Evolutionary conservation across 2,888 invertebrate species (phyloP).

Genomic region (Lithophane ornitopus): DNA sequence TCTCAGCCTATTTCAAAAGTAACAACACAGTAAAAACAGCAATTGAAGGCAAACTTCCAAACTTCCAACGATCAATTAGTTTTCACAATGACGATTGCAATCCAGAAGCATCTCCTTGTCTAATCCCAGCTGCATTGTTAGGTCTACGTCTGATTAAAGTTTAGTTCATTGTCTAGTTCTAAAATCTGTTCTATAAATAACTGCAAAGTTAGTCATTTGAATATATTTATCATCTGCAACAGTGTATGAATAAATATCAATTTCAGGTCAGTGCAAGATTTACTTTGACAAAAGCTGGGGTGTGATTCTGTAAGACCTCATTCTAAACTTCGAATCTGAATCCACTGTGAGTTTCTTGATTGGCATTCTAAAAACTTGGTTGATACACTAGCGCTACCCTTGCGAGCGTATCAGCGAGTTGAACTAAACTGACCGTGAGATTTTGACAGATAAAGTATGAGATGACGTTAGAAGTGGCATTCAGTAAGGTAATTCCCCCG

Average conservation of each 20-base stretch:
- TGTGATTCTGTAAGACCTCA: no score
- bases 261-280: not conserved
- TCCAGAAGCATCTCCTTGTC: not conserved
- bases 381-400: no score
- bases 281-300: no score
- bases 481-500: no score
- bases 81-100: constrained; percentile 20
- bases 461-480: no score
- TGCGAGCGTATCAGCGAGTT: no score
- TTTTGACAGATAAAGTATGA: no score
- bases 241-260: not conserved
- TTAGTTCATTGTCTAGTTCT: not conserved
- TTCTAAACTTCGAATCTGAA: no score
- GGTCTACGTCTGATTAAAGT: not conserved
- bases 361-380: no score
- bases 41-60: constrained; percentile 19
- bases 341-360: no score
- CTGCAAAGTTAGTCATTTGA: not conserved
- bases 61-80: constrained; percentile 31
- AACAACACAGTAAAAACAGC: not conserved
- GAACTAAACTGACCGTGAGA: no score
- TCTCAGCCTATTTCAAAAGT: not conserved
- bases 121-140: constrained; percentile 2
- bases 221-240: not conserved
- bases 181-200: constrained; percentile 9